These are phyloP conservation scores for Alentia gelatinosa DNA, from an alignment of 2,888 invertebrate genomes.

Conservation along the genomic window DNA sequence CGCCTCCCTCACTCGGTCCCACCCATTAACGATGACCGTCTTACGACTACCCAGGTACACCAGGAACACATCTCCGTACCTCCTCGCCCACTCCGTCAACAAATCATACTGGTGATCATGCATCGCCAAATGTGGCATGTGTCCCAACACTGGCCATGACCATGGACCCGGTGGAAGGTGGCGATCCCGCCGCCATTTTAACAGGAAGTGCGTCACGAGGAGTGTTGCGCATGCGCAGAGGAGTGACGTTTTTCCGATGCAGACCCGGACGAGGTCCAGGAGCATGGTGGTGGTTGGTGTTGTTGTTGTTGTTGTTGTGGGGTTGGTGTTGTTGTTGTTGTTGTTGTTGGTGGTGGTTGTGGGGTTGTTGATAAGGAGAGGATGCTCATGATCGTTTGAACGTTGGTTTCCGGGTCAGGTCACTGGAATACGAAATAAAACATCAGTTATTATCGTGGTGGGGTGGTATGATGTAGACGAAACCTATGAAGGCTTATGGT, in stretches of 20 bases:
- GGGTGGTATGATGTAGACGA: too few relatives aligned
- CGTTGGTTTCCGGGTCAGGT: too few relatives aligned
- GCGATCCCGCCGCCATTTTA: constrained; percentile 14
- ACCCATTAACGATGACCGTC: constrained; percentile 38
- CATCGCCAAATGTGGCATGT: constrained; percentile 38
- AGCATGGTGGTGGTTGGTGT: background rate
- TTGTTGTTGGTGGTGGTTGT: too few relatives aligned
- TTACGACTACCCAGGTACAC: constrained; percentile 5
- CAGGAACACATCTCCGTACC: constrained; percentile 46
- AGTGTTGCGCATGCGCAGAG: background rate
- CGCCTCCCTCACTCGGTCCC: constrained; percentile 24
- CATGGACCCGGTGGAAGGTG: constrained; percentile 28
- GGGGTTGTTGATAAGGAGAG: too few relatives aligned
- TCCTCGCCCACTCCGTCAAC: background rate
- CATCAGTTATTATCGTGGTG: too few relatives aligned
- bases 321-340: too few relatives aligned
- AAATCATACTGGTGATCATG: constrained; percentile 45
- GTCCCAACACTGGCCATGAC: constrained; percentile 17
- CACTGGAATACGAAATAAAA: too few relatives aligned
- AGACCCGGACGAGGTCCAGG: background rate
- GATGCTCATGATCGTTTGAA: too few relatives aligned
- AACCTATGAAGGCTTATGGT: too few relatives aligned
- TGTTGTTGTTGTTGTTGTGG: too few relatives aligned
- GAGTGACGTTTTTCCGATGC: background rate
- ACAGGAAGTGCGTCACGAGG: background rate